Base-by-base conservation (phyloP, 2,888 invertebrate species). In the Drosophila kuntzei region DNA sequence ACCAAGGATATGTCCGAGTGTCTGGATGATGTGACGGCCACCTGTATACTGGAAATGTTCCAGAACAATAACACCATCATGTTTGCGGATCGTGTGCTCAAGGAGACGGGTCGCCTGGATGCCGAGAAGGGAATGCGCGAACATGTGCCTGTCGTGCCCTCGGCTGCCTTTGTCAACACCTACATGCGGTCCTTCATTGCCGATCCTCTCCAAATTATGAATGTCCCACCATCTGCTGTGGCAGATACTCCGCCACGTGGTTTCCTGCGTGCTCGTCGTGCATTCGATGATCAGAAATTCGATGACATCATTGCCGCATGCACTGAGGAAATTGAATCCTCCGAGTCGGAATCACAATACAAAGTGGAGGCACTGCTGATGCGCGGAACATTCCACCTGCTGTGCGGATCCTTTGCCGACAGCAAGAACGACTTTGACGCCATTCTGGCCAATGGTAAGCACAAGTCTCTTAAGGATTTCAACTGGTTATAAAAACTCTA, bases 21-120 rank as follows among this genome's bases (percentile, higher is more conserved):
- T 64, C 93, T 99, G 54, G 98, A 98, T 93, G 98, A 99, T 93
- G 95, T 98, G 0, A 98, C 98, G 0, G 96, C 98, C 25, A 97
- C 97, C 16, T 98, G 98, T 90, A 95, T 98, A 79, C 93, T 98
- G 71, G 98, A 98, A 93, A 94, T 95, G 80, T 99, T 98, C 93
- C 94, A 95, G 89, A 98, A 97, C 90, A 95, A 95, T 82, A 94
- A 94, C 71, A 96, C 96, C 20, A 93, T 98, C 22, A 93, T 95
- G 64, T 95, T 96, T 93, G 98, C 98, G 22, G 98, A 98, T 92
- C 94, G 96, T 57, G 95, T 98, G 57, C 93, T 99, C 9, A 98
- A 97, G 91, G 95, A 96, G 76, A 94, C 91, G 0, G 92, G 92
- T 1, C 93, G 93, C 72, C 92, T 94, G 71, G 96, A 96, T 90